Conservation (phyloP, 2,888 invertebrate genomes). For the Cryptus viduatorius region DNA sequence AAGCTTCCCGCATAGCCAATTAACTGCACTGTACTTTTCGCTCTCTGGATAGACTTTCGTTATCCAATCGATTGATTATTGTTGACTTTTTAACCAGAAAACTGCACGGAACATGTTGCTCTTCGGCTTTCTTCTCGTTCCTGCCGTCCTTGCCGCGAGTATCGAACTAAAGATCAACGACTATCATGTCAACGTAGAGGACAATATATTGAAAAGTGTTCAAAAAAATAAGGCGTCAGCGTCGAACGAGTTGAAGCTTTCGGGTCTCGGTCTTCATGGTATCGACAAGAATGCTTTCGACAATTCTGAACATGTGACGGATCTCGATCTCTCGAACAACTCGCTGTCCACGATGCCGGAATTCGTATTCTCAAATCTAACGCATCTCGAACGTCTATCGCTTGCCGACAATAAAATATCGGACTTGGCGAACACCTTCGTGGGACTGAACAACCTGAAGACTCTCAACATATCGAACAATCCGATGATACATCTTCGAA, state of each 20-base stretch:
- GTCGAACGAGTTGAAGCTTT: constrained; percentile 69
- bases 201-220: constrained; percentile 67
- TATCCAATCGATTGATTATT: background rate
- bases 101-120: constrained; percentile 52
- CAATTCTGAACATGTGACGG: constrained; percentile 66
- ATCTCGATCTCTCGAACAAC: constrained; percentile 73
- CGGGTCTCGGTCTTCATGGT: constrained; percentile 61
- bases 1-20: background rate
- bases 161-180: constrained; percentile 9
- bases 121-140: constrained; percentile 65
- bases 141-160: constrained; percentile 61
- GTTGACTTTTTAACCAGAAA: background rate
- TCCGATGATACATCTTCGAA: constrained; percentile 69
- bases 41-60: background rate
- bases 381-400: constrained; percentile 71
- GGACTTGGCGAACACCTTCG: constrained; percentile 69
- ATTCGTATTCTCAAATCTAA: constrained; percentile 76
- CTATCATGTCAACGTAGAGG: constrained; percentile 68
- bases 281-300: constrained; percentile 73
- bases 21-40: background rate
- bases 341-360: constrained; percentile 70
- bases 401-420: constrained; percentile 67
- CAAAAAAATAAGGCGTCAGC: constrained; percentile 10
- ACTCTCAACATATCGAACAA: constrained; percentile 74
- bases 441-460: constrained; percentile 74